These are phyloP conservation scores for Papilio gigon DNA, from an alignment of 2,888 invertebrate species.

Conservation along the genomic window DNA sequence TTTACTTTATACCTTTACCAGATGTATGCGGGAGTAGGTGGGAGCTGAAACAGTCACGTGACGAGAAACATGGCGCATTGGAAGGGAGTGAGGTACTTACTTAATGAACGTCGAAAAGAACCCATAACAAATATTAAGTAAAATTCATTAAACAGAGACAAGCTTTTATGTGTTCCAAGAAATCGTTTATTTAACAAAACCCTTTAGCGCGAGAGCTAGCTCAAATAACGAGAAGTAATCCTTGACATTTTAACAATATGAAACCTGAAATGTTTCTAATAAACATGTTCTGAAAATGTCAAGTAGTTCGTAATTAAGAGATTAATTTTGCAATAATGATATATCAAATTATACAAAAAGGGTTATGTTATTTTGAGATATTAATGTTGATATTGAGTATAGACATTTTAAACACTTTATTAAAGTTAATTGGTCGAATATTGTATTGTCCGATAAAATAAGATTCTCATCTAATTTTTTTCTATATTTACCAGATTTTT, in stretches of 20 bases:
- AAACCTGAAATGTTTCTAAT: background rate
- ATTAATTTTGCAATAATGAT: background rate
- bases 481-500: too few relatives aligned
- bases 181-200: constrained; percentile 5
- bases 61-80: too few relatives aligned
- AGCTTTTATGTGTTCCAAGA: background rate
- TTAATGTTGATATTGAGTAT: background rate
- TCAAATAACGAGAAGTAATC: background rate
- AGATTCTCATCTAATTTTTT: too few relatives aligned
- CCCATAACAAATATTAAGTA: too few relatives aligned
- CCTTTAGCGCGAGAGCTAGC: background rate
- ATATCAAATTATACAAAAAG: background rate
- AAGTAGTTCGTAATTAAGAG: background rate
- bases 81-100: too few relatives aligned
- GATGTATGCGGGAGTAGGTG: too few relatives aligned
- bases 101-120: too few relatives aligned
- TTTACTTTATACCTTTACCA: too few relatives aligned
- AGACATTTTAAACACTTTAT: background rate
- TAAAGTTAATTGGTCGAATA: background rate
- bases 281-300: constrained; percentile 9
- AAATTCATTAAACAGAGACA: background rate
- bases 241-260: constrained; percentile 1
- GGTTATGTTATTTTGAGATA: background rate
- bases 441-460: too few relatives aligned
- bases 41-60: too few relatives aligned